Evolutionary conservation across 2,888 invertebrate genomes (phyloP).

Genomic region (Drosophila yooni): DNA sequence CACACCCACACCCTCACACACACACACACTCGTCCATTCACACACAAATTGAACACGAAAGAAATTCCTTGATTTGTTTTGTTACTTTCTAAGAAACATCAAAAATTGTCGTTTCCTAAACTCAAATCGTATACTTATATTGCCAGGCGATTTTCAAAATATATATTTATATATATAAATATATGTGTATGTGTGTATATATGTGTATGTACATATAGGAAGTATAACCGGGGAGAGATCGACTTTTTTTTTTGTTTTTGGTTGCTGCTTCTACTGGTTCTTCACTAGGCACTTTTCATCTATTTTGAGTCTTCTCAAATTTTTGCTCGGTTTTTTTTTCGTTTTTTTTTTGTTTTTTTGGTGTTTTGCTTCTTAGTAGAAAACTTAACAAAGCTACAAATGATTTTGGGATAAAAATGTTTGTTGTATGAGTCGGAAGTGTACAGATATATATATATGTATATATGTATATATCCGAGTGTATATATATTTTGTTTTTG

Average conservation of each 20-base stretch:
- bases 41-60: constrained; percentile 45
- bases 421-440: constrained; percentile 3
- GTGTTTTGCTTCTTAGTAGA: constrained; percentile 5
- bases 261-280: constrained; percentile 32
- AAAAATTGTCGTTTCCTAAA: constrained; percentile 3
- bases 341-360: not conserved
- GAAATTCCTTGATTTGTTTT: constrained; percentile 29
- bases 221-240: constrained; percentile 7
- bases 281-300: constrained; percentile 70
- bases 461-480: not conserved
- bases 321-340: not conserved
- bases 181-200: not conserved
- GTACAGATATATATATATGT: not conserved
- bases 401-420: constrained; percentile 1
- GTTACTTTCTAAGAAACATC: not conserved
- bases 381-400: constrained; percentile 36
- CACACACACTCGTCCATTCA: not conserved
- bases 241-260: not conserved
- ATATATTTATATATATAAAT: constrained; percentile 3
- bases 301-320: constrained; percentile 24
- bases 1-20: not conserved
- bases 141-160: constrained; percentile 34
- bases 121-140: constrained; percentile 52
- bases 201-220: not conserved
- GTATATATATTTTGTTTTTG: constrained; percentile 4